phyloP scores from a whole-genome alignment of 2,888 invertebrate genomes.

The Leptodirus hochenwartii region DNA sequence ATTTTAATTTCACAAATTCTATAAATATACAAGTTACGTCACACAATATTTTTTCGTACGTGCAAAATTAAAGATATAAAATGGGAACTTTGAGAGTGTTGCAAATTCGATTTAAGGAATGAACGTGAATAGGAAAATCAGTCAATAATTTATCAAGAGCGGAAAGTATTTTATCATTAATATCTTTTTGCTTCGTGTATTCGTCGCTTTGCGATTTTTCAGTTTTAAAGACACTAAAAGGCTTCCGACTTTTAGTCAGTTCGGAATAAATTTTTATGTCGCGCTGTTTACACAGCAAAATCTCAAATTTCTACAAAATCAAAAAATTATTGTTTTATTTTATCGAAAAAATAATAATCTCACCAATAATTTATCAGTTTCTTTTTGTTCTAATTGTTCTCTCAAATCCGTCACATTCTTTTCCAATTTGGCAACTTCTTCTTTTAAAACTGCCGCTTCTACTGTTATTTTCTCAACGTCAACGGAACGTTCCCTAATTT shows the following conservation, averaged over 20 bases:
- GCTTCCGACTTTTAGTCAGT: slow-evolving; percentile 26
- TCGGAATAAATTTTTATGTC: slow-evolving; percentile 40
- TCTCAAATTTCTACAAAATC: slow-evolving; percentile 32
- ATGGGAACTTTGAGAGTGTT: slow-evolving; percentile 30
- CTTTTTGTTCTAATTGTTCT: slow-evolving; percentile 17
- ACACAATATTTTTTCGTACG: too few relatives aligned
- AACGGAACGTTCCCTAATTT: too few relatives aligned
- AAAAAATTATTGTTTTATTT: slow-evolving; percentile 10
- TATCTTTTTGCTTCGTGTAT: slow-evolving; percentile 34
- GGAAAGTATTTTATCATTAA: slow-evolving; percentile 37
- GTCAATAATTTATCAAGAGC: slow-evolving; percentile 36
- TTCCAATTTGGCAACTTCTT: slow-evolving; percentile 21
- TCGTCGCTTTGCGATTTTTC: slow-evolving; percentile 34
- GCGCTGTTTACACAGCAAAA: slow-evolving; percentile 49
- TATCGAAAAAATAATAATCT: not conserved
- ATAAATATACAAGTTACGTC: too few relatives aligned
- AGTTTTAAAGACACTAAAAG: slow-evolving; percentile 18
- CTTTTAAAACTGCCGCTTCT: not conserved
- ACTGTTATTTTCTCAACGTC: slow-evolving; percentile 1
- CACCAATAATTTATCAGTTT: not conserved
- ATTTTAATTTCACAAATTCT: too few relatives aligned
- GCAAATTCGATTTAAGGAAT: slow-evolving; percentile 26
- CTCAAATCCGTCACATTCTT: slow-evolving; percentile 18
- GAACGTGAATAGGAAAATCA: slow-evolving; percentile 41
- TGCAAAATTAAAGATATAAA: too few relatives aligned